Conservation (phyloP, 2,113 vertebrate genomes). For the Anarrhichthys ocellatus region DNA sequence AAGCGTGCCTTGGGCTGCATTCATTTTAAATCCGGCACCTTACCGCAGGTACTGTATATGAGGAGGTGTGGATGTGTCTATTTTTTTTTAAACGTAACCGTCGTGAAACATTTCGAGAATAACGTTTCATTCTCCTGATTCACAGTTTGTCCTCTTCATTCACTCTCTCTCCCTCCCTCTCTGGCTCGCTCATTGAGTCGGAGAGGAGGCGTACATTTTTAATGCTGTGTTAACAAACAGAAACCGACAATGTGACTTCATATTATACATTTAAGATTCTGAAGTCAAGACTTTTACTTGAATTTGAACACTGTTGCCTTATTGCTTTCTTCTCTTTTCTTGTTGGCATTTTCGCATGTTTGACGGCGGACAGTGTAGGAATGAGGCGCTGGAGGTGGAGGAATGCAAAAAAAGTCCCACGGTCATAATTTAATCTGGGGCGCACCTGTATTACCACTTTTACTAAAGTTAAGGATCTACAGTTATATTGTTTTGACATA, state of each 20-base stretch:
- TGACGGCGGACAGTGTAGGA: not conserved
- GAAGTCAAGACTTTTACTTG: not conserved
- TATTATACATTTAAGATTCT: not conserved
- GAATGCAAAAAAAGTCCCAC: not conserved
- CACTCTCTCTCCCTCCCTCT: not conserved
- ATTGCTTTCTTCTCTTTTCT: not conserved
- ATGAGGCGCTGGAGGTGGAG: not conserved
- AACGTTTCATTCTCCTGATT: not conserved
- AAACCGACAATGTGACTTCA: no score
- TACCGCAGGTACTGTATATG: not conserved
- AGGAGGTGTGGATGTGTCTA: not conserved
- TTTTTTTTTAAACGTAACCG: not conserved
- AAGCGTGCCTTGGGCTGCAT: not conserved
- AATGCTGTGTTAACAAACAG: not conserved
- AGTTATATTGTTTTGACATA: not conserved
- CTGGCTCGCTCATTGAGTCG: no score
- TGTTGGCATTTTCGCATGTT: not conserved
- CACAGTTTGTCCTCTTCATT: not conserved
- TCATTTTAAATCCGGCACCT: not conserved
- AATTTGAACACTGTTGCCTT: not conserved
- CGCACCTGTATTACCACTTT: not conserved
- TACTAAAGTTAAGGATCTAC: not conserved
- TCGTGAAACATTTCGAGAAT: not conserved
- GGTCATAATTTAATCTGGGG: not conserved
- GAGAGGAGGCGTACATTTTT: not conserved